Percentiles rank a stretch among this genome's conserved stretches.
Evolutionary conservation across 1,140 invertebrate species (phyloP).

Genomic region (Drosophila subobscura): DNA sequence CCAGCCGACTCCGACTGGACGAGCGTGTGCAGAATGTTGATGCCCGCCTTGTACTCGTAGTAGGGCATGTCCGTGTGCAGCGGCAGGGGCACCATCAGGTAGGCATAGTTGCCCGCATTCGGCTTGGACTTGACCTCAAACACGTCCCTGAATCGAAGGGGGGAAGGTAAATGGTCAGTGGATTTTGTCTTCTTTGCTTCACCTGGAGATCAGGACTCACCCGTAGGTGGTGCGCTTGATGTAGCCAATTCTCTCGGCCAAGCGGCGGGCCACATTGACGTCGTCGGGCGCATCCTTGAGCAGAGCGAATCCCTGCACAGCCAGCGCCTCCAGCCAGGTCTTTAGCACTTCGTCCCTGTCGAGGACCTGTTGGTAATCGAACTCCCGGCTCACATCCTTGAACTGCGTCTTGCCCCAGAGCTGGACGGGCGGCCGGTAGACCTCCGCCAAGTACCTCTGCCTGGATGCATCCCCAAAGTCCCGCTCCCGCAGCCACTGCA

Average conservation of each 20-base stretch:
- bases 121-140: conserved; percentile 87
- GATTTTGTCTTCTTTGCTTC: not conserved
- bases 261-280: conserved; percentile 84
- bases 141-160: conserved; percentile 82
- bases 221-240: conserved; percentile 89
- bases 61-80: conserved; percentile 89
- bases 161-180: not conserved
- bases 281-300: conserved; percentile 85
- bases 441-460: conserved; percentile 84
- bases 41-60: conserved; percentile 89
- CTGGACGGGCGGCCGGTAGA: conserved; percentile 84
- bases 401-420: conserved; percentile 86
- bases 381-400: conserved; percentile 84
- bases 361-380: conserved; percentile 85
- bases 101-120: conserved; percentile 89
- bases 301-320: conserved; percentile 86
- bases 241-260: conserved; percentile 87
- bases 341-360: conserved; percentile 80
- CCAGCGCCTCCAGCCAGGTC: conserved; percentile 86
- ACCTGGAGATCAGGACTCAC: conserved; percentile 35
- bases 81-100: conserved; percentile 86
- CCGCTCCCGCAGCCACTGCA: conserved; percentile 86
- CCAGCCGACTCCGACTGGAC: conserved; percentile 86
- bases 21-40: conserved; percentile 88
- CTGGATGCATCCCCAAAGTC: conserved; percentile 85